Conservation (phyloP, 1,140 invertebrate species). For the Stegodyphus mimosarum region DNA sequence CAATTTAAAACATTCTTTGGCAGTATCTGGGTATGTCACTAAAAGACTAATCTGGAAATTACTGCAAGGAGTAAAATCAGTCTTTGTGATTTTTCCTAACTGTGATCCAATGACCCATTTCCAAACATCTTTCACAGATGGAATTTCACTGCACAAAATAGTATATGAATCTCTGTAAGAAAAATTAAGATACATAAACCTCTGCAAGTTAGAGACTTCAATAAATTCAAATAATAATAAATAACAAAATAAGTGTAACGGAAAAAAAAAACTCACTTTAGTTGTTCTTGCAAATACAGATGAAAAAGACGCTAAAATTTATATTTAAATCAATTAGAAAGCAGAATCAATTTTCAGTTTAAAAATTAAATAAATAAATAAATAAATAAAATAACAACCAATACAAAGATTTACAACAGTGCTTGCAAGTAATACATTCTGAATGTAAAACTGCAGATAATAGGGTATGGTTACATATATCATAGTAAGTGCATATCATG, state of each 20-base stretch:
- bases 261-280: conserved; percentile 14
- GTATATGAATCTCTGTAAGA: conserved; percentile 8
- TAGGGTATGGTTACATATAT: no score
- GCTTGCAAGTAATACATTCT: no score
- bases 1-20: conserved; percentile 52
- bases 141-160: conserved; percentile 62
- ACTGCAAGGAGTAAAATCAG: conserved; percentile 48
- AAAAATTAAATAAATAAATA: no score
- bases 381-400: not conserved
- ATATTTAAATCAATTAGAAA: not conserved
- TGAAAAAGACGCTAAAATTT: conserved; percentile 27
- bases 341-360: not conserved
- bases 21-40: conserved; percentile 45
- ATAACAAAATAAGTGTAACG: not conserved
- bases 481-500: no score
- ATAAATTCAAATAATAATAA: not conserved
- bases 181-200: not conserved
- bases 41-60: conserved; percentile 56
- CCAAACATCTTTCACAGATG: conserved; percentile 76
- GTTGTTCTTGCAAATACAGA: conserved; percentile 21
- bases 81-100: conserved; percentile 66
- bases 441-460: no score
- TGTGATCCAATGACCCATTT: conserved; percentile 72
- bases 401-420: no score
- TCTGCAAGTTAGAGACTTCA: no score